Conservation (phyloP, 1,140 invertebrate species). For the Drosophila kikkawai region DNA sequence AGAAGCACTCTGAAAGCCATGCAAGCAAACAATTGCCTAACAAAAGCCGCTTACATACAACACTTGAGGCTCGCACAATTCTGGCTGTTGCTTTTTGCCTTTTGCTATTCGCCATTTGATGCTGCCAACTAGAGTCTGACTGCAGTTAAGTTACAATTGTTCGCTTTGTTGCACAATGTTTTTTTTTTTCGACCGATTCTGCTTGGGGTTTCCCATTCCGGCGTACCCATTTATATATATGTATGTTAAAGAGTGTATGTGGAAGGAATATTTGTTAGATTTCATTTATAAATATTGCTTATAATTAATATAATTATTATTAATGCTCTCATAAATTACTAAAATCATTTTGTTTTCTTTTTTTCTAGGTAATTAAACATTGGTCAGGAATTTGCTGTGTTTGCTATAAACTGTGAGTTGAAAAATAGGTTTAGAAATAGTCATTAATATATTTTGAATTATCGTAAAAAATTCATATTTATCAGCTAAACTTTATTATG, state of each 20-base stretch:
- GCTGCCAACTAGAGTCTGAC: constrained; percentile 79
- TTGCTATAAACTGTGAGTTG: neutral
- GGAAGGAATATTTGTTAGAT: neutral
- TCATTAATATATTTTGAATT: neutral
- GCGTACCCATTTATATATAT: neutral
- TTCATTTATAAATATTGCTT: neutral
- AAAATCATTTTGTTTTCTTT: constrained; percentile 6
- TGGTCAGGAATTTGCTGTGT: neutral
- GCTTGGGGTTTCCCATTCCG: constrained; percentile 18
- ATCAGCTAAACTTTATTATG: neutral
- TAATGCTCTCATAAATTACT: neutral
- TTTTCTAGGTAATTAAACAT: constrained; percentile 24
- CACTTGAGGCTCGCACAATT: constrained; percentile 78
- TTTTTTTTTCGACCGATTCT: constrained; percentile 49
- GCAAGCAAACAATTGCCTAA: constrained; percentile 75
- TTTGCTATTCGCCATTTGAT: constrained; percentile 29
- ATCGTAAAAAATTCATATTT: neutral
- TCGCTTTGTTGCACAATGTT: constrained; percentile 78
- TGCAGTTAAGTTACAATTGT: constrained; percentile 84
- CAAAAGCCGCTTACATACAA: constrained; percentile 83
- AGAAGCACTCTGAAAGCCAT: constrained; percentile 5
- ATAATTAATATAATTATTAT: neutral
- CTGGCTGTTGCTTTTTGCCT: constrained; percentile 33
- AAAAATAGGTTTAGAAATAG: neutral
- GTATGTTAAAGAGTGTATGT: neutral